These are phyloP conservation scores for Chondrilla cf. caribensis DNA, from an alignment of 37 sponge, comb jelly and placozoan species.

Conservation along the genomic window DNA sequence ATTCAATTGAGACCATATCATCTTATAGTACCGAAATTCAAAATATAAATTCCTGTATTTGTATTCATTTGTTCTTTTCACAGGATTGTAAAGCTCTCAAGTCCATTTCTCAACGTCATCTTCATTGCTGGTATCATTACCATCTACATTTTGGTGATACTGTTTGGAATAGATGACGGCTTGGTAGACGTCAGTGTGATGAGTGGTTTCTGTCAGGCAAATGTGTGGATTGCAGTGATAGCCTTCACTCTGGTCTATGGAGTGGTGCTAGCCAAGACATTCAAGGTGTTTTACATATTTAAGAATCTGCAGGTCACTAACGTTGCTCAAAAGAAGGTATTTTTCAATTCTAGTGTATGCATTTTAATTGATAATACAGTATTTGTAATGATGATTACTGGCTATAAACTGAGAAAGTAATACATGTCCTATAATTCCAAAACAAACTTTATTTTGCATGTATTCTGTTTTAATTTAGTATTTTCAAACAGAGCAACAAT, in stretches of 20 bases:
- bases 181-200: background rate
- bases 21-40: too few species aligned
- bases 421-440: too few species aligned
- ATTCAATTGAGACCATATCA: too few species aligned
- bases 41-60: too few species aligned
- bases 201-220: constrained; percentile 13
- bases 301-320: background rate
- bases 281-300: constrained; percentile 61
- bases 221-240: constrained; percentile 48
- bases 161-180: constrained; percentile 60
- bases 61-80: too few species aligned
- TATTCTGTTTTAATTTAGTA: too few species aligned
- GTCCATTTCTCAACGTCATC: constrained; percentile 63
- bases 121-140: constrained; percentile 49
- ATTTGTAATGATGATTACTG: too few species aligned
- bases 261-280: constrained; percentile 57
- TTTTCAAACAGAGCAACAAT: too few species aligned
- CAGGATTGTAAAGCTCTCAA: constrained; percentile 62
- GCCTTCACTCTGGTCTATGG: constrained; percentile 69
- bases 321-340: background rate
- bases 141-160: constrained; percentile 56
- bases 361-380: too few species aligned
- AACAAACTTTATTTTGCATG: too few species aligned
- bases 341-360: too few species aligned
- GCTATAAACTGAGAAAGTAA: too few species aligned